Conservation (phyloP, 1,140 invertebrate genomes). For the Zaprionus inermis region DNA sequence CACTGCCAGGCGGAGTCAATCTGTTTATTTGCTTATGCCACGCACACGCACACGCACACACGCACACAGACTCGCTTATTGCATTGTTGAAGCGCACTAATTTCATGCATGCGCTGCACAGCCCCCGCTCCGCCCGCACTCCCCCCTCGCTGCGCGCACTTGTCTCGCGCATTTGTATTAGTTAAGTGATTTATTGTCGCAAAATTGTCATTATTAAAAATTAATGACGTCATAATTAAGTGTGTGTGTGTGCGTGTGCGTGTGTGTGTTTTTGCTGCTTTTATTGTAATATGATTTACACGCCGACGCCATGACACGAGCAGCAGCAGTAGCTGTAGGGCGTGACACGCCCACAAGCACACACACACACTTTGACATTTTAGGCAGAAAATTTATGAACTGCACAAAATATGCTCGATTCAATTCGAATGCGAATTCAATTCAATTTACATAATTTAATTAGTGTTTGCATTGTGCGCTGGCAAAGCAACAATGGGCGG, state of each 20-base stretch:
- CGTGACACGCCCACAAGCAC: constrained; percentile 33
- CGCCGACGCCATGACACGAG: constrained; percentile 40
- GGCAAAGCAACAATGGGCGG: constrained; percentile 4
- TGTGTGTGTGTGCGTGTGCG: constrained; percentile 18
- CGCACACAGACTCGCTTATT: constrained; percentile 1
- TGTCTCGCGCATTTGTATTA: constrained; percentile 56
- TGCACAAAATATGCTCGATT: constrained; percentile 72
- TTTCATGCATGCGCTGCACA: constrained; percentile 56
- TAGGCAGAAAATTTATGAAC: constrained; percentile 71
- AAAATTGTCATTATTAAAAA: constrained; percentile 82
- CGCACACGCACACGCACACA: constrained; percentile 20
- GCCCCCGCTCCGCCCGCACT: no score
- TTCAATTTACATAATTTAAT: constrained; percentile 76
- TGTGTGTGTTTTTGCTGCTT: constrained; percentile 49
- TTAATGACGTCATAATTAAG: constrained; percentile 83
- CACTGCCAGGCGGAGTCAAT: constrained; percentile 64
- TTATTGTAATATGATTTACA: constrained; percentile 79
- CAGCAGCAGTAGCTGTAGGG: constrained; percentile 10
- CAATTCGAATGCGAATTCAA: constrained; percentile 61
- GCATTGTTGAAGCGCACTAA: constrained; percentile 71
- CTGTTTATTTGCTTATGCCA: constrained; percentile 68
- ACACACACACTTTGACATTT: constrained; percentile 45
- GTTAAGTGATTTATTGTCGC: constrained; percentile 81
- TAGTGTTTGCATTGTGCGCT: constrained; percentile 46
- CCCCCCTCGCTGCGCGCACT: not conserved